These are phyloP conservation scores for Clavelina lepadiformis DNA, from an alignment of 23 tunicate species.

Conservation along the genomic window DNA sequence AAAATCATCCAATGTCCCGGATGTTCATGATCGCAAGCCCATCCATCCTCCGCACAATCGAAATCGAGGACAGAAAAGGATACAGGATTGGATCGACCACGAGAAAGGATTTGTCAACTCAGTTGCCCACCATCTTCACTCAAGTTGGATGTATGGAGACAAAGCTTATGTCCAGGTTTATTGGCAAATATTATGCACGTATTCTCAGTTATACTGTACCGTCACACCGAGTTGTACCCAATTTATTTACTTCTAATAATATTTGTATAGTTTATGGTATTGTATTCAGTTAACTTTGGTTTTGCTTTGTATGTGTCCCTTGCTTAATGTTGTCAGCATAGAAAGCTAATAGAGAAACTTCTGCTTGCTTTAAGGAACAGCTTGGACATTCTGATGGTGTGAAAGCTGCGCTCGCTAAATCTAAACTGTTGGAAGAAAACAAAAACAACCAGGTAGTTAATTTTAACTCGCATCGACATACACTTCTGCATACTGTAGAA, in stretches of 20 bases:
- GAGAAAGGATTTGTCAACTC: constrained; percentile 50
- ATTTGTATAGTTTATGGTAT: no score
- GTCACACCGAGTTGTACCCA: not conserved
- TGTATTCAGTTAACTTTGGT: no score
- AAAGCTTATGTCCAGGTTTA: constrained; percentile 12
- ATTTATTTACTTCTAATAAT: no score
- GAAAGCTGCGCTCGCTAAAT: constrained; percentile 57
- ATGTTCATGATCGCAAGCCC: constrained; percentile 24
- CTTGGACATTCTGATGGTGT: no score
- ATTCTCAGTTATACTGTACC: not conserved
- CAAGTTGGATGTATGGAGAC: constrained; percentile 6
- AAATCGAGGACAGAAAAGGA: constrained; percentile 50
- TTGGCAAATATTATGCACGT: not conserved
- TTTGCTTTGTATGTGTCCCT: no score
- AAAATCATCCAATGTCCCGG: constrained; percentile 11
- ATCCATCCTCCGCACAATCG: constrained; percentile 61
- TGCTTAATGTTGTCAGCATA: no score
- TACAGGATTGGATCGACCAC: constrained; percentile 60
- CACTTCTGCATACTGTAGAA: no score
- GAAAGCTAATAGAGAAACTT: no score
- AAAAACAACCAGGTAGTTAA: constrained; percentile 8
- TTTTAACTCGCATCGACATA: no score
- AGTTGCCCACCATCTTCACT: constrained; percentile 35
- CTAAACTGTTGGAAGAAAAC: constrained; percentile 25
- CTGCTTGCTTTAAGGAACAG: no score